Evolutionary conservation across 1,140 invertebrate genomes (phyloP), one percentile per base, ranked within the genome.

Genomic region (Zaprionus africanus): DNA sequence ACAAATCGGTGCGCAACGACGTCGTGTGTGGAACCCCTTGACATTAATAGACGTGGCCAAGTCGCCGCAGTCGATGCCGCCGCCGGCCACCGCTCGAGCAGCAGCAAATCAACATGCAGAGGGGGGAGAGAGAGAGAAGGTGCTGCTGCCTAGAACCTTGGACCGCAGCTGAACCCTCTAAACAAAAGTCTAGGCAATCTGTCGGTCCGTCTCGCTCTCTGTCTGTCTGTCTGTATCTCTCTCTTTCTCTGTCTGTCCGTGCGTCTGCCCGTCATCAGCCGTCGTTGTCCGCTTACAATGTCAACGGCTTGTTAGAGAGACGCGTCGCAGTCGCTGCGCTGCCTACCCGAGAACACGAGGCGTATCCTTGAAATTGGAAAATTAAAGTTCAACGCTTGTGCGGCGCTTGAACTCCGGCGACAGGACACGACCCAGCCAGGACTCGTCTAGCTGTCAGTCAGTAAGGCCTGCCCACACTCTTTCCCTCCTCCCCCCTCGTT

Each of bases 1-100:
- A 81, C 17, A 59, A 59, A 59, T 38, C 38, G 36, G 34, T 38
- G 36, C 53, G 51, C 34, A 31, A 41, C 63, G 57, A 31, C 61
- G 79, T 86, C 79, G 82, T 88, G 74, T 76, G 85, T 88, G 78
- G 85, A 88, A 85, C 85, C 85, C 85, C 85, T 90, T 90, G 85
- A 90, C 85, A 90, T 90, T 90, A 90, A 90, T 90, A 90, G 41
- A 68, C 76, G 71, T 78, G 67, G 84, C 71, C 54, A 75, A 80
- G 81, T 78, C 81, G 66, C 64, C 22, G 17, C 51, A 43, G 46
- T 46, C 41, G 31, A 58, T 67, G 76, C 41, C 51, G 70, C 49
- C 65, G 38, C 46, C 67, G 46, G 59, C 38, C 59, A 41, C 59
- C 60, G 26, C n/a, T 53, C 19, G 19, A 34, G 31, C 57, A 79